Percentiles rank a stretch among this genome's conserved stretches.
These are phyloP conservation scores for Amblyjoppa proteus DNA, from an alignment of 2,888 invertebrate species.

Conservation along the genomic window DNA sequence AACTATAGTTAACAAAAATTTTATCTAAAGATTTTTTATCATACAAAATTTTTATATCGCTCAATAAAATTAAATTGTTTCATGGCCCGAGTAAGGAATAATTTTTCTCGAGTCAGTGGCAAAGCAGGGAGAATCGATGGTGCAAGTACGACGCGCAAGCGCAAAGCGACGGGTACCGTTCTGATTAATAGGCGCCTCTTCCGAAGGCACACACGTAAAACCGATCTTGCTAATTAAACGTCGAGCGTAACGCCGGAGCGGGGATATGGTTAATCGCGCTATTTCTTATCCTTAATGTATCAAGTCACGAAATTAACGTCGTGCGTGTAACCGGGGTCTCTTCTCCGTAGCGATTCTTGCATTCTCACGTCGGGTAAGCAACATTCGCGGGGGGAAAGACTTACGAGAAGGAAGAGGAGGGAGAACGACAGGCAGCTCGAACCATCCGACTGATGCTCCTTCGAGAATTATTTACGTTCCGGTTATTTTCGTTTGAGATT, in stretches of 20 bases:
- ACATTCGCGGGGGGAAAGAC: conserved; percentile 34
- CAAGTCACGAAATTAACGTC: conserved; percentile 78
- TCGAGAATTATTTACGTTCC: conserved; percentile 67
- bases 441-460: conserved; percentile 51
- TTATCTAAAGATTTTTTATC: too few relatives aligned
- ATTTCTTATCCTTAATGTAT: conserved; percentile 80
- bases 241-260: conserved; percentile 46
- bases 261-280: conserved; percentile 76
- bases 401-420: conserved; percentile 1
- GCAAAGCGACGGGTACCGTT: conserved; percentile 59
- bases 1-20: background rate
- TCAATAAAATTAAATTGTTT: background rate
- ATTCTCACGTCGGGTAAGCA: conserved; percentile 52
- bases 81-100: background rate
- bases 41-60: background rate
- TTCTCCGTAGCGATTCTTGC: conserved; percentile 50
- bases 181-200: conserved; percentile 77
- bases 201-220: conserved; percentile 75
- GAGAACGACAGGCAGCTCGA: conserved; percentile 42
- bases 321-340: conserved; percentile 61
- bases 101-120: background rate
- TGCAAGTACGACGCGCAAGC: conserved; percentile 1
- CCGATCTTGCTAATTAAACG: conserved; percentile 77
- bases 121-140: conserved; percentile 2
- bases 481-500: conserved; percentile 67